phyloP scores from a whole-genome alignment of 2,113 vertebrate genomes.

The Coreoperca whiteheadi region DNA sequence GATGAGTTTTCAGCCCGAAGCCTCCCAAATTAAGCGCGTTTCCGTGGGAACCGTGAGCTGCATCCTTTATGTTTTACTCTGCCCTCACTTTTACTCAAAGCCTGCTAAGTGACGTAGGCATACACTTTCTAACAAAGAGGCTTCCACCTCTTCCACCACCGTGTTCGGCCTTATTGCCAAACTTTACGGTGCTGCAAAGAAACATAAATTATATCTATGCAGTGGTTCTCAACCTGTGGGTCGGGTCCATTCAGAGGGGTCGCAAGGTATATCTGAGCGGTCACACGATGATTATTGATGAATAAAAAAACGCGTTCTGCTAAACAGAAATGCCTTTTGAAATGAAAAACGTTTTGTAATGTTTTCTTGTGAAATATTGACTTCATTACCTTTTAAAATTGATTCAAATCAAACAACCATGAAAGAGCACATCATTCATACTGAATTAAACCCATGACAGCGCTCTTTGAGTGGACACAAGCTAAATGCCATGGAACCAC shows the following conservation, averaged over 20 bases:
- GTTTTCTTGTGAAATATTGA: not conserved
- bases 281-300: not conserved
- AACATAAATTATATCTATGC: not conserved
- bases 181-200: not conserved
- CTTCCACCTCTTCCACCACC: constrained; percentile 20
- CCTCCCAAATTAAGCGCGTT: constrained; percentile 61
- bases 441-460: not conserved
- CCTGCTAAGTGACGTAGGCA: constrained; percentile 26
- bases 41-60: constrained; percentile 64
- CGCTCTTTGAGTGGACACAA: not conserved
- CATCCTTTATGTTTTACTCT: constrained; percentile 51
- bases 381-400: no score
- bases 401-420: not conserved
- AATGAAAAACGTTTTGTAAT: no score
- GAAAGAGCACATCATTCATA: not conserved
- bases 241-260: not conserved
- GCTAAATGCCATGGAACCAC: not conserved
- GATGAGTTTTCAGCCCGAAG: constrained; percentile 45
- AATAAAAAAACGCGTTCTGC: not conserved
- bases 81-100: constrained; percentile 53
- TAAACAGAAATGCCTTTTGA: not conserved
- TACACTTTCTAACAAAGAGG: constrained; percentile 69
- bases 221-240: constrained; percentile 9
- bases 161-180: not conserved
- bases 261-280: not conserved